phyloP scores from a whole-genome alignment of 2,888 invertebrate species.

The Synanthedon formicaeformis region DNA sequence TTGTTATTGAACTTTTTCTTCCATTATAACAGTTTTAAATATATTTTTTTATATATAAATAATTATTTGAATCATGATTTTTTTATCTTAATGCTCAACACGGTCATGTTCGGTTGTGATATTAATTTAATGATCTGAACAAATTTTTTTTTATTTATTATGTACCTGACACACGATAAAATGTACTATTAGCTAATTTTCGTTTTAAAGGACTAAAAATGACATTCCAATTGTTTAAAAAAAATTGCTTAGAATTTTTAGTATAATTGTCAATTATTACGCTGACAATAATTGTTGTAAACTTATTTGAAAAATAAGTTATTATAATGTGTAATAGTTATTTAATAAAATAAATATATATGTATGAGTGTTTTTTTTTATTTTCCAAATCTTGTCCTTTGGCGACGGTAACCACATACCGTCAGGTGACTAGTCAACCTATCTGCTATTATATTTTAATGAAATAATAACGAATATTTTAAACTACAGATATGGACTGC shows the following conservation, averaged over 20 bases:
- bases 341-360: background rate
- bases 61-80: too few species aligned
- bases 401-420: too few species aligned
- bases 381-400: background rate
- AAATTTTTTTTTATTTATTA: background rate
- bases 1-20: too few species aligned
- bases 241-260: conserved; percentile 3
- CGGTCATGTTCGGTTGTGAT: conserved; percentile 1
- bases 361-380: background rate
- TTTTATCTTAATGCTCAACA: too few species aligned
- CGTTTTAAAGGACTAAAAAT: background rate
- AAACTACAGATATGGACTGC: too few species aligned
- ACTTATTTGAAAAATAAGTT: background rate
- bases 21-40: too few species aligned
- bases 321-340: background rate
- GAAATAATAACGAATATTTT: too few species aligned
- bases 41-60: too few species aligned
- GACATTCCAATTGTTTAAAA: background rate
- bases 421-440: too few species aligned
- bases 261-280: conserved; percentile 4
- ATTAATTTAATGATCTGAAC: background rate
- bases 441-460: too few species aligned
- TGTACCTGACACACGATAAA: background rate
- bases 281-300: conserved; percentile 4
- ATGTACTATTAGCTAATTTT: background rate